phyloP scores from a whole-genome alignment of 2,797 vertebrate genomes.

The Xenentodon cancila region DNA sequence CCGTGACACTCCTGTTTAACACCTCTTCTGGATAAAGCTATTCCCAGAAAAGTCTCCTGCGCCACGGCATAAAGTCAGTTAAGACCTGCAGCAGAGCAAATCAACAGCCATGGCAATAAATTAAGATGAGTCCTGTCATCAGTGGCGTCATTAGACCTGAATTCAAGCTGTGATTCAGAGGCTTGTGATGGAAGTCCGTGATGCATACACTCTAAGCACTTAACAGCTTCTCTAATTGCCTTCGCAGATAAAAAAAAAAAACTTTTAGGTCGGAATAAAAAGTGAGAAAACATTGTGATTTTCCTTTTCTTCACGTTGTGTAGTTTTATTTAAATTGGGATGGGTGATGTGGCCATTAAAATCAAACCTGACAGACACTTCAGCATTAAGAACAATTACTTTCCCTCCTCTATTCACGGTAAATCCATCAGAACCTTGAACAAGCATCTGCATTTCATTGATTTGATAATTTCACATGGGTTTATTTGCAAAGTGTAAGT shows the following conservation, averaged over 20 bases:
- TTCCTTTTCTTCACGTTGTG: slow-evolving; percentile 7
- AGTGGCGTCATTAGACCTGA: slow-evolving; percentile 53
- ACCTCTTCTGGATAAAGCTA: slow-evolving; percentile 15
- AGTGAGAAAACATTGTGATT: background rate
- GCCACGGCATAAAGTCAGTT: slow-evolving; percentile 31
- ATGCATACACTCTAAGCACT: slow-evolving; percentile 33
- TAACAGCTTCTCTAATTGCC: slow-evolving; percentile 33
- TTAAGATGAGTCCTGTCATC: slow-evolving; percentile 69
- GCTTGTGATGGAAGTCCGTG: slow-evolving; percentile 11
- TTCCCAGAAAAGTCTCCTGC: slow-evolving; percentile 36
- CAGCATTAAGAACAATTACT: background rate
- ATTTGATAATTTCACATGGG: background rate
- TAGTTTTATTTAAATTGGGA: background rate
- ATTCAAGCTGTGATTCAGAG: slow-evolving; percentile 64
- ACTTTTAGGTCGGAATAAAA: slow-evolving; percentile 21
- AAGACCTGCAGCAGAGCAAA: slow-evolving; percentile 39
- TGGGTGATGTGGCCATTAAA: background rate
- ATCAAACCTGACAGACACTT: background rate
- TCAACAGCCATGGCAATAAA: slow-evolving; percentile 43
- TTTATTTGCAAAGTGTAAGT: slow-evolving; percentile 1
- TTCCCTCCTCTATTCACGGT: too few species aligned
- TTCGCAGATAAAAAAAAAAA: slow-evolving; percentile 20
- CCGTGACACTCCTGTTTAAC: slow-evolving; percentile 10
- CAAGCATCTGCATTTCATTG: background rate
- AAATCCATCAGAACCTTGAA: background rate